Percentiles rank a stretch among this genome's conserved stretches.
These are phyloP conservation scores for Ctenicera cuprea DNA, from an alignment of 2,888 invertebrate species.

Conservation along the genomic window DNA sequence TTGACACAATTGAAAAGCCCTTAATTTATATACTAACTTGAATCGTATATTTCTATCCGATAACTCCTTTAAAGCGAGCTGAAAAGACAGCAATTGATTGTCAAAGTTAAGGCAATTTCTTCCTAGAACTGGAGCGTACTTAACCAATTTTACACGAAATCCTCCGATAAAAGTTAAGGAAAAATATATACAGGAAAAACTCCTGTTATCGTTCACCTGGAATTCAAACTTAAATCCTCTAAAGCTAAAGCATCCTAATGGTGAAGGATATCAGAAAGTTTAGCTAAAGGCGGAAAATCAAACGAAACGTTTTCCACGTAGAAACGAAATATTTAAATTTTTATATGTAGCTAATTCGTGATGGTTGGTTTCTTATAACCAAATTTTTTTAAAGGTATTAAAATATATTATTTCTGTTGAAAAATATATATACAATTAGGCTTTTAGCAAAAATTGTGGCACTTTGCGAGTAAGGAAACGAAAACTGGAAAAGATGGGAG, in stretches of 20 bases:
- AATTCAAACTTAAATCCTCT: not conserved
- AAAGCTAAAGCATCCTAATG: constrained; percentile 4
- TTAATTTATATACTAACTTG: constrained; percentile 12
- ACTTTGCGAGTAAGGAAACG: too few relatives aligned
- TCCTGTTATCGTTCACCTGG: constrained; percentile 8
- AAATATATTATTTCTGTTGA: too few relatives aligned
- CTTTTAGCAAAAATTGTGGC: too few relatives aligned
- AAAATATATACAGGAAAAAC: constrained; percentile 18
- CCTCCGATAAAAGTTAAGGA: constrained; percentile 11
- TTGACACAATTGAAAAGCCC: not conserved
- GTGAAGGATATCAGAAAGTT: constrained; percentile 11
- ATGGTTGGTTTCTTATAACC: too few relatives aligned
- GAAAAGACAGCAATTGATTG: constrained; percentile 25
- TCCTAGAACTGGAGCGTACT: constrained; percentile 5
- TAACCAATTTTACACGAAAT: constrained; percentile 9
- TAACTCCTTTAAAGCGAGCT: constrained; percentile 3
- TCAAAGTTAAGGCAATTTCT: constrained; percentile 26
- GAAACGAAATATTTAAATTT: too few relatives aligned
- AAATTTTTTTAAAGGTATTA: too few relatives aligned
- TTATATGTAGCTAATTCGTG: too few relatives aligned
- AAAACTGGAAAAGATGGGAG: not conserved
- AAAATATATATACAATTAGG: too few relatives aligned
- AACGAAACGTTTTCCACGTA: not conserved
- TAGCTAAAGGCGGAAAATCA: not conserved
- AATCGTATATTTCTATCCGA: not conserved